These are phyloP conservation scores for Elymnias hypermnestra DNA, from an alignment of 1,140 invertebrate genomes.

Conservation along the genomic window DNA sequence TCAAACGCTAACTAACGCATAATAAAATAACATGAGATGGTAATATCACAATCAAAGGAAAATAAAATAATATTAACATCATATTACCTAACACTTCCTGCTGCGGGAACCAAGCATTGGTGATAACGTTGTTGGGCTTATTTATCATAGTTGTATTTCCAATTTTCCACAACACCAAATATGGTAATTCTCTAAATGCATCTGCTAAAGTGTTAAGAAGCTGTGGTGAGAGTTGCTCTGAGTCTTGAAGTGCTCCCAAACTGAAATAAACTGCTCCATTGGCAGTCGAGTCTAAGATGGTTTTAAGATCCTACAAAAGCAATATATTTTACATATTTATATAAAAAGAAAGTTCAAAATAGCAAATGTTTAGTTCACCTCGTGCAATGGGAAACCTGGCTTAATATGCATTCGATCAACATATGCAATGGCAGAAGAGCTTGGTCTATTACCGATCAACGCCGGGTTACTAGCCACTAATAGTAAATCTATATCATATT, in stretches of 20 bases:
- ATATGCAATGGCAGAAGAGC: slow-evolving; percentile 68
- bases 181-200: slow-evolving; percentile 72
- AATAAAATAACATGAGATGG: no score
- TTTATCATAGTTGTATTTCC: slow-evolving; percentile 65
- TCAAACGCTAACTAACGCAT: no score
- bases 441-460: slow-evolving; percentile 55
- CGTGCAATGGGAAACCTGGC: slow-evolving; percentile 53
- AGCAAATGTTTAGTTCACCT: slow-evolving; percentile 51
- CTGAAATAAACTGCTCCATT: slow-evolving; percentile 75
- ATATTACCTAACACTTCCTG: slow-evolving; percentile 77
- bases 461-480: slow-evolving; percentile 48
- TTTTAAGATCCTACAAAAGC: slow-evolving; percentile 65
- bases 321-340: neutral
- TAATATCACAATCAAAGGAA: no score
- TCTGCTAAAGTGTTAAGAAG: slow-evolving; percentile 58
- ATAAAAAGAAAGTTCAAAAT: neutral
- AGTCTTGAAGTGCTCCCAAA: slow-evolving; percentile 72
- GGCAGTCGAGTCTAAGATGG: slow-evolving; percentile 61
- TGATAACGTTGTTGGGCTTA: slow-evolving; percentile 71
- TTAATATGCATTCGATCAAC: slow-evolving; percentile 76
- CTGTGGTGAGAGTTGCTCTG: slow-evolving; percentile 52
- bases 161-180: slow-evolving; percentile 79
- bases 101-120: slow-evolving; percentile 78
- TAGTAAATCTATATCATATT: slow-evolving; percentile 60
- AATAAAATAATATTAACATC: no score